phyloP scores from a whole-genome alignment of 2,797 vertebrate genomes.

The Danio albolineatus region DNA sequence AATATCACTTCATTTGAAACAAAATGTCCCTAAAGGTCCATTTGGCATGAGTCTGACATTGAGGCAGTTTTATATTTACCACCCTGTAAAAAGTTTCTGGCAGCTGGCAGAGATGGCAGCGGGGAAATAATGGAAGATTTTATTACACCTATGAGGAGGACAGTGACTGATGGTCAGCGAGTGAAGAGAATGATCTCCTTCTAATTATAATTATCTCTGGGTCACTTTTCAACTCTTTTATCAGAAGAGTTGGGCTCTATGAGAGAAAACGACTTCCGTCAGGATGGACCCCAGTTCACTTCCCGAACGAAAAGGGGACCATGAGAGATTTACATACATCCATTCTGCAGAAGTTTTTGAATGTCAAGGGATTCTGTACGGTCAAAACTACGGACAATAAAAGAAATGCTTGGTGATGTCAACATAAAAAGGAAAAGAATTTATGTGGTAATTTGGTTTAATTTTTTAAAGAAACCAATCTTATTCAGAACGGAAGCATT shows the following conservation, averaged over 20 bases:
- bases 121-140: slow-evolving; percentile 39
- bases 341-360: not conserved
- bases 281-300: not conserved
- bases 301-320: not conserved
- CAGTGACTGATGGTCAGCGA: slow-evolving; percentile 30
- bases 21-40: slow-evolving; percentile 41
- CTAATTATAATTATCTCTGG: slow-evolving; percentile 45
- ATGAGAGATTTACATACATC: not conserved
- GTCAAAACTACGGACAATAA: not conserved
- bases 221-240: slow-evolving; percentile 41
- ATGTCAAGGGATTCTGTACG: too few species aligned
- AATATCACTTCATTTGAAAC: slow-evolving; percentile 39
- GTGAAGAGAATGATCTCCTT: slow-evolving; percentile 32
- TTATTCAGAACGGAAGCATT: too few species aligned
- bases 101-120: slow-evolving; percentile 36
- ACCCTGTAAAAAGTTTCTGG: slow-evolving; percentile 39
- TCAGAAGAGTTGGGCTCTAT: not conserved
- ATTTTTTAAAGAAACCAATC: too few species aligned
- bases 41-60: slow-evolving; percentile 30
- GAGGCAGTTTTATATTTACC: slow-evolving; percentile 48
- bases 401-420: too few species aligned
- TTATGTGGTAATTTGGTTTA: too few species aligned
- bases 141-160: slow-evolving; percentile 34
- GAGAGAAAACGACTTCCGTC: not conserved
- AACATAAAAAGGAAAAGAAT: too few species aligned